Conservation (phyloP, 2,888 invertebrate genomes). For the Nomada flava region DNA sequence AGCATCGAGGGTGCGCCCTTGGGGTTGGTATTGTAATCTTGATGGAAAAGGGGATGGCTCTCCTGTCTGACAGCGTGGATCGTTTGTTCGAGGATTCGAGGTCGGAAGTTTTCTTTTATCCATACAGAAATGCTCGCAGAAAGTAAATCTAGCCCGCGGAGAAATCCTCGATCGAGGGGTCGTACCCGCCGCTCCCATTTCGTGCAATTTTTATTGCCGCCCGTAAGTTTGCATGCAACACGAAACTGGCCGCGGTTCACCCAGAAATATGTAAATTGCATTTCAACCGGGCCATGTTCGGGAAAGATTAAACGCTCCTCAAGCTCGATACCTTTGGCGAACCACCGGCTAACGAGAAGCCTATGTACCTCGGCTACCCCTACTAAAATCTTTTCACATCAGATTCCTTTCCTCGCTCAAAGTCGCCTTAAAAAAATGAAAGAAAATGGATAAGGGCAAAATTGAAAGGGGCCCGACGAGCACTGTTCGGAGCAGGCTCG, state of each 20-base stretch:
- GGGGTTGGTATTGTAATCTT: neutral
- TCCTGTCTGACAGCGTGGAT: too few species aligned
- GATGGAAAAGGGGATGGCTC: too few species aligned
- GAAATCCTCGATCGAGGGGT: neutral
- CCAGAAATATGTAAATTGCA: neutral
- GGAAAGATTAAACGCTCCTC: neutral
- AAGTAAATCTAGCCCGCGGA: neutral
- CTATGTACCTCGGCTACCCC: neutral
- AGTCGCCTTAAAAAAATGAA: neutral
- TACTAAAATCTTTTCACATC: neutral
- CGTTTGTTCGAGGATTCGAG: neutral
- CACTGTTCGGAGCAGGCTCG: neutral
- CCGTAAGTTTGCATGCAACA: neutral
- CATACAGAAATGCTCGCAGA: too few species aligned
- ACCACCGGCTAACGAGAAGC: neutral
- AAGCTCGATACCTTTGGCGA: neutral
- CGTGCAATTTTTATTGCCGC: slow-evolving; percentile 8
- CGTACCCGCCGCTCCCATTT: neutral
- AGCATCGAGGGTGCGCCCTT: neutral
- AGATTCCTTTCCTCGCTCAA: too few species aligned
- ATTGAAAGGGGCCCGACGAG: slow-evolving; percentile 18
- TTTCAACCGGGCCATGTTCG: neutral
- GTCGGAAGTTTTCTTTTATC: neutral
- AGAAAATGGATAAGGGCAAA: neutral
- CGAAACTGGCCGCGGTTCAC: neutral